Evolutionary conservation across 1,140 invertebrate genomes (phyloP).

Genomic region (Eupeodes corollae): DNA sequence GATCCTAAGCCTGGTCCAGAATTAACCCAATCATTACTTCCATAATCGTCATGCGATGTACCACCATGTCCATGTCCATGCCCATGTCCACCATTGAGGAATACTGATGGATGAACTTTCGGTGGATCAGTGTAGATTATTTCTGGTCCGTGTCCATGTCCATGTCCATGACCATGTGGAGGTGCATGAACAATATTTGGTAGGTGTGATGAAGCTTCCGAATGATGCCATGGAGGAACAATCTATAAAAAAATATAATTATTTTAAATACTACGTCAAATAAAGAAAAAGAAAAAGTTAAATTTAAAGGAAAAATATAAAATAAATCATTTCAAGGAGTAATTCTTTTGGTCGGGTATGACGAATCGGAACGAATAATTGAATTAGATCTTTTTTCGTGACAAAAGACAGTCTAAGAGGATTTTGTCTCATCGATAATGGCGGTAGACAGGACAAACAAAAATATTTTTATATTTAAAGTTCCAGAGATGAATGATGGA

Average conservation of each 20-base stretch:
- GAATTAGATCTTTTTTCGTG: too few species aligned
- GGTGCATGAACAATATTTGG: not conserved
- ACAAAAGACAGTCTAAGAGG: too few species aligned
- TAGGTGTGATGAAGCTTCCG: not conserved
- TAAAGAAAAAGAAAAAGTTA: not conserved
- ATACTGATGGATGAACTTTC: constrained; percentile 30
- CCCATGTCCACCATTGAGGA: constrained; percentile 32
- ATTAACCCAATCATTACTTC: constrained; percentile 41
- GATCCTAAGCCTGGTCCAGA: constrained; percentile 46
- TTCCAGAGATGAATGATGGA: too few species aligned
- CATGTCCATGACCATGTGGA: constrained; percentile 1
- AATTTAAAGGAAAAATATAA: too few species aligned
- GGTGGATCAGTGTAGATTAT: constrained; percentile 33
- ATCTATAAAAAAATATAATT: constrained; percentile 13
- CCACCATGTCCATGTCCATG: constrained; percentile 31
- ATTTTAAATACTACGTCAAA: not conserved
- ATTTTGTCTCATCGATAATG: too few species aligned
- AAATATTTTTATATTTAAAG: too few species aligned
- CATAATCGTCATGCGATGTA: constrained; percentile 32
- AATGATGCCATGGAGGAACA: constrained; percentile 30
- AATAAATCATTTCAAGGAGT: too few species aligned
- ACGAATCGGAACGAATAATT: too few species aligned
- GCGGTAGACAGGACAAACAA: too few species aligned
- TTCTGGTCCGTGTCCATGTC: constrained; percentile 22
- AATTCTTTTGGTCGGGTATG: too few species aligned